These are phyloP conservation scores for Zoanthus gigantus DNA, from an alignment of 92 coral and sea anemone species.

Conservation along the genomic window DNA sequence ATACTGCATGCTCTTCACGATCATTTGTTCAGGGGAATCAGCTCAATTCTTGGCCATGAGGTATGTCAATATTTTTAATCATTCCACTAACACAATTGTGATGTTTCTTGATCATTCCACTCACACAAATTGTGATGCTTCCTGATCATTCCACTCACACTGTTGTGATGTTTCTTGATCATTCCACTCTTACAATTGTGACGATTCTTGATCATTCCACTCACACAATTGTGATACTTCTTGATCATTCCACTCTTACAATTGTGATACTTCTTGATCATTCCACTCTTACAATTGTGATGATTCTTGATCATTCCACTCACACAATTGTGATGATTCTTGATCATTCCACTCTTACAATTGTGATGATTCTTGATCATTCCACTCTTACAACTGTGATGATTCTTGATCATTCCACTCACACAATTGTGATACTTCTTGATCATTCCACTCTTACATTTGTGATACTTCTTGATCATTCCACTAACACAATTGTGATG, in stretches of 20 bases:
- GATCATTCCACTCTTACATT: no score
- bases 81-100: not conserved
- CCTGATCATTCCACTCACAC: not conserved
- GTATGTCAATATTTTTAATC: slow-evolving; percentile 35
- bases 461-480: not conserved
- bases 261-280: not conserved
- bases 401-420: no score
- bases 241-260: no score
- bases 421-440: no score
- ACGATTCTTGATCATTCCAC: not conserved
- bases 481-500: no score
- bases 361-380: not conserved
- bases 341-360: no score
- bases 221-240: no score
- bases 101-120: no score
- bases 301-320: not conserved
- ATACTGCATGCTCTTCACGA: slow-evolving; percentile 82
- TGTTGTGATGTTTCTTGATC: no score
- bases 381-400: no score
- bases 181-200: not conserved
- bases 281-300: not conserved
- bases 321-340: no score
- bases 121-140: not conserved
- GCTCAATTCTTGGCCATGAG: slow-evolving; percentile 93
- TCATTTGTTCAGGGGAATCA: slow-evolving; percentile 89